These are phyloP conservation scores for Toxotes chatareus DNA, from an alignment of 2,113 vertebrate species.

Conservation along the genomic window DNA sequence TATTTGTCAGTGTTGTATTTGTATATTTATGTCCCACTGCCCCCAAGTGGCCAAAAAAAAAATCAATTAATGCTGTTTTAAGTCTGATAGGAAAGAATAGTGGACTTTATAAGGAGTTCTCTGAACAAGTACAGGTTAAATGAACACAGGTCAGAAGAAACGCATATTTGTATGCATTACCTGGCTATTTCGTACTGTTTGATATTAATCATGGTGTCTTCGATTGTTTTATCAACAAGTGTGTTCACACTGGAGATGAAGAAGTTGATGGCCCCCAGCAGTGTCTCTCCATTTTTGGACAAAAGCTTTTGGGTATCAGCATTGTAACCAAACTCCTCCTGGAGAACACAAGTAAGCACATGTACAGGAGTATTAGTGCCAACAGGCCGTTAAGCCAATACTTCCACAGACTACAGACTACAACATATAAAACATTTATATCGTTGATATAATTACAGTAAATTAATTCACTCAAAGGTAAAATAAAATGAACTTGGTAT, in stretches of 20 bases:
- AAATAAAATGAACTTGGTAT: not conserved
- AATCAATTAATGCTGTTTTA: too few species aligned
- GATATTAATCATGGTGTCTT: constrained; percentile 96
- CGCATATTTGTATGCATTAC: constrained; percentile 71
- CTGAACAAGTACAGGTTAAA: too few species aligned
- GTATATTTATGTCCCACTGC: too few species aligned
- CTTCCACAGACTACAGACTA: not conserved
- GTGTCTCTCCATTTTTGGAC: constrained; percentile 97
- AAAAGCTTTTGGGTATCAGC: constrained; percentile 98
- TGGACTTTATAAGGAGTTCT: too few species aligned
- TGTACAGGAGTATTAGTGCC: not conserved
- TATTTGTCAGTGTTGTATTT: too few species aligned
- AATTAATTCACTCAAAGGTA: not conserved
- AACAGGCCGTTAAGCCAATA: not conserved
- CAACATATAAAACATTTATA: not conserved
- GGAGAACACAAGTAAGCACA: constrained; percentile 14
- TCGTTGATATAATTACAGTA: not conserved
- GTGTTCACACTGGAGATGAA: constrained; percentile 97
- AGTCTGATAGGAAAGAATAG: too few species aligned
- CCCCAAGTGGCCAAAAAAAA: too few species aligned
- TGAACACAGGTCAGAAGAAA: not conserved
- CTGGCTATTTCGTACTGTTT: constrained; percentile 97
- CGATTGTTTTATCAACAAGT: constrained; percentile 98
- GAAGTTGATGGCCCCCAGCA: constrained; percentile 96
- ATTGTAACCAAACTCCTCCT: constrained; percentile 99